Evolutionary conservation across 2,113 vertebrate genomes (phyloP).

Genomic region (Leucoraja erinaceus): DNA sequence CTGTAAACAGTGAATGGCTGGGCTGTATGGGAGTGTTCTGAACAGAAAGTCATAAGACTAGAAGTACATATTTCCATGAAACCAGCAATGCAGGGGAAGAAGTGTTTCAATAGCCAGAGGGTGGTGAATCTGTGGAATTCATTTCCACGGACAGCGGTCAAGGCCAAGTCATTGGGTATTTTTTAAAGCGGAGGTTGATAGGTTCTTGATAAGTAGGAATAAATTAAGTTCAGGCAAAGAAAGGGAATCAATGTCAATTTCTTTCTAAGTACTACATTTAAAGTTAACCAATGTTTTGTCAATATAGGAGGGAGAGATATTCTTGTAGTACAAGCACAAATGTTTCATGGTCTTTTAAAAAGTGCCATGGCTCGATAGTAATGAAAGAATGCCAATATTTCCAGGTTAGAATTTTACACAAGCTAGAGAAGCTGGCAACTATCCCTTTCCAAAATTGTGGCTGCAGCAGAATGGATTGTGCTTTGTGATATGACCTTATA

Average conservation of each 20-base stretch:
- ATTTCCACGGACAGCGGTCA: too few species aligned
- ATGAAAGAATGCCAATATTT: background rate
- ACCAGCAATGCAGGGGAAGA: too few species aligned
- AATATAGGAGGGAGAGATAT: background rate
- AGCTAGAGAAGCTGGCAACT: background rate
- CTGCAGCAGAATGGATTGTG: background rate
- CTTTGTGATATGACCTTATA: background rate
- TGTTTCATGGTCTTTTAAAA: background rate
- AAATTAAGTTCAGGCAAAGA: background rate
- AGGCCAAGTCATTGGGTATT: too few species aligned
- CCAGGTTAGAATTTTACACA: background rate
- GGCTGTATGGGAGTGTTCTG: too few species aligned
- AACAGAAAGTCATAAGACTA: too few species aligned
- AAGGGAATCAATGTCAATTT: background rate
- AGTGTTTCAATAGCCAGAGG: too few species aligned
- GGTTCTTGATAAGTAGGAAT: too few species aligned
- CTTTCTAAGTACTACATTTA: background rate
- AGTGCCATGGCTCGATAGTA: background rate
- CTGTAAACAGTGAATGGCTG: too few species aligned
- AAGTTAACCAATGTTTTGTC: background rate
- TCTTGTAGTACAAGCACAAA: background rate
- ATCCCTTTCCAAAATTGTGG: background rate
- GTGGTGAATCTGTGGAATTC: too few species aligned
- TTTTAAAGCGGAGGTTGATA: too few species aligned
- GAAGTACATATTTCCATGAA: too few species aligned